A percentile compares a stretch with the other conserved stretches of the same genome.
phyloP scores from a whole-genome alignment of 2,888 invertebrate species.

The Apomyelois bistriatella region DNA sequence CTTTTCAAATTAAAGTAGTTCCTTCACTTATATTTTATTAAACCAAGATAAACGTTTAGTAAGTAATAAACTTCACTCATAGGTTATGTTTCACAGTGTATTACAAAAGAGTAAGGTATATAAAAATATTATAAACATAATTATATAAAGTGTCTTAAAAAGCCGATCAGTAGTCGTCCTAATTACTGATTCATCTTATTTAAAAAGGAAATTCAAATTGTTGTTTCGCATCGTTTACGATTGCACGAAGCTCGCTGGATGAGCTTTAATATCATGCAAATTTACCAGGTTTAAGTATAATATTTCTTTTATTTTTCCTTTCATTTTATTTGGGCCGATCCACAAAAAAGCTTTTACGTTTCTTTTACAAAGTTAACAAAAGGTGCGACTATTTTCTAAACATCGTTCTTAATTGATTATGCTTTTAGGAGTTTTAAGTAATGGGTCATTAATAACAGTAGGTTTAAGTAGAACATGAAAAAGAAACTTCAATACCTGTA shows the following conservation, averaged over 20 bases:
- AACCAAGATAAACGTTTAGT: too few relatives aligned
- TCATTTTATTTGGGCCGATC: slow-evolving; percentile 53
- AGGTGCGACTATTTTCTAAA: slow-evolving; percentile 52
- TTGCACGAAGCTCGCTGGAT: slow-evolving; percentile 50
- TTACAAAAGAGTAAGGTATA: too few relatives aligned
- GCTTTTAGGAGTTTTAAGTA: slow-evolving; percentile 9
- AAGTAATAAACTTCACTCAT: too few relatives aligned
- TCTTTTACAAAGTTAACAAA: slow-evolving; percentile 61
- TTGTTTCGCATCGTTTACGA: slow-evolving; percentile 56
- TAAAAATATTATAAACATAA: too few relatives aligned
- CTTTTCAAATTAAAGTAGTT: too few relatives aligned
- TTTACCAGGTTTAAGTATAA: slow-evolving; percentile 61
- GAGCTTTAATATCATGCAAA: slow-evolving; percentile 72
- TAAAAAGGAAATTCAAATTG: slow-evolving; percentile 49
- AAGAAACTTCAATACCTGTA: too few relatives aligned
- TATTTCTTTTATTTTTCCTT: slow-evolving; percentile 58
- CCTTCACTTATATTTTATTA: too few relatives aligned
- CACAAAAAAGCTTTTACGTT: slow-evolving; percentile 65
- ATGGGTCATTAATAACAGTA: not conserved
- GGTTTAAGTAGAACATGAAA: too few relatives aligned
- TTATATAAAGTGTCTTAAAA: not conserved
- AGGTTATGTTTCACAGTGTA: too few relatives aligned
- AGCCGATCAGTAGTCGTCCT: slow-evolving; percentile 30
- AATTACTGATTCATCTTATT: slow-evolving; percentile 48
- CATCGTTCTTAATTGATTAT: slow-evolving; percentile 46